These are phyloP conservation scores for Nymphalis c-album DNA, from an alignment of 2,888 invertebrate species.

Conservation along the genomic window DNA sequence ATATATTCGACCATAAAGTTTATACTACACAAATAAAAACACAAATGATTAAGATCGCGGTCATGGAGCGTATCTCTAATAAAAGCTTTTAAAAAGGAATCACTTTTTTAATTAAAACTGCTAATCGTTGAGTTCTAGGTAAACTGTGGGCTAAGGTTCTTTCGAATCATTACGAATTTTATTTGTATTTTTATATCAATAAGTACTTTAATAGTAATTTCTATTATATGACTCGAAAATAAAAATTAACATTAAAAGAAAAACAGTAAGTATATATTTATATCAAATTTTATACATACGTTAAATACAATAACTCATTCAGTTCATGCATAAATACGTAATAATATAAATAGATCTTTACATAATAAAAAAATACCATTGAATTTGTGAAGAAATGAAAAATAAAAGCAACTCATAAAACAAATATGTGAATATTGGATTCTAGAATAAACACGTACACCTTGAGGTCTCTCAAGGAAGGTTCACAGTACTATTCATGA, in stretches of 20 bases:
- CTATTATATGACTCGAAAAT: not conserved
- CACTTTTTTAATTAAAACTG: slow-evolving; percentile 11
- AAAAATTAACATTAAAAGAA: not conserved
- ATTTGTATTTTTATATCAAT: not conserved
- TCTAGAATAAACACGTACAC: too few species aligned
- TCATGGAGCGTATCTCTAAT: not conserved
- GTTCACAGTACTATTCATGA: too few species aligned
- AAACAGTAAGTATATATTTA: not conserved
- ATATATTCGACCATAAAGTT: not conserved
- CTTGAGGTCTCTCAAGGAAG: too few species aligned
- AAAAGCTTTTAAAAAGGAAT: slow-evolving; percentile 6
- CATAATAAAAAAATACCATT: too few species aligned
- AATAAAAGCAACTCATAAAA: too few species aligned
- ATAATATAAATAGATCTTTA: too few species aligned
- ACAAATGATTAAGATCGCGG: slow-evolving; percentile 2
- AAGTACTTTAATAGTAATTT: not conserved
- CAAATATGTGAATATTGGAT: too few species aligned
- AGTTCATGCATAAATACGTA: too few species aligned
- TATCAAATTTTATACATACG: not conserved
- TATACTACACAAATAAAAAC: not conserved
- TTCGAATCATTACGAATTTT: not conserved
- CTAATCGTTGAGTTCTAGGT: not conserved
- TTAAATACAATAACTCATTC: too few species aligned
- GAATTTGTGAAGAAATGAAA: too few species aligned
- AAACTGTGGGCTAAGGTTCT: not conserved